A percentile compares a stretch with the other conserved stretches of the same genome.
These are phyloP conservation scores for Podarcis siculus DNA, from an alignment of 2,797 vertebrate genomes.

Conservation along the genomic window DNA sequence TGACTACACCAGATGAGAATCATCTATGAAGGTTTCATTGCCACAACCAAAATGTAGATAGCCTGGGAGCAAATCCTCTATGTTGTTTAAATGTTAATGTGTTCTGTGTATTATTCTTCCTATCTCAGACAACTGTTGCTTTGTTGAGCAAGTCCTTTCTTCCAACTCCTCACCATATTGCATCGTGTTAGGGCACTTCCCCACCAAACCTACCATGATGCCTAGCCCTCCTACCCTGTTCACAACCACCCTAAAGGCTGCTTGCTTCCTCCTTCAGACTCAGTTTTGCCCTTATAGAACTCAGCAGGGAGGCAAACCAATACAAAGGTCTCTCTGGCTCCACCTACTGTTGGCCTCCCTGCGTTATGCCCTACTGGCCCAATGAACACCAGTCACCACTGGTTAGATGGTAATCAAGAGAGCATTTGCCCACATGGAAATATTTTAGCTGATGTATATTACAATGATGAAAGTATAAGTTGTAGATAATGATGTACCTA, in stretches of 20 bases:
- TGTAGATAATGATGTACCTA: constrained; percentile 5
- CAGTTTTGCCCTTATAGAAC: too few species aligned
- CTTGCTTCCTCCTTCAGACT: too few species aligned
- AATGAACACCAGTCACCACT: too few species aligned
- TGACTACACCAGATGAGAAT: background rate
- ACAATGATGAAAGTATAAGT: background rate
- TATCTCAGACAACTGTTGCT: background rate
- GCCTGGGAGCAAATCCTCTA: background rate
- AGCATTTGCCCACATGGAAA: constrained; percentile 24
- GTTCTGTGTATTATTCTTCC: constrained; percentile 3
- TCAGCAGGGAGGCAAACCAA: too few species aligned
- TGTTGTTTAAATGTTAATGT: background rate
- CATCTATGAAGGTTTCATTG: background rate
- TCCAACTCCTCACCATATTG: constrained; percentile 26
- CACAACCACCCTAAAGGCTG: too few species aligned
- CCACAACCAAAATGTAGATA: background rate
- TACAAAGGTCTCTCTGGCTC: too few species aligned
- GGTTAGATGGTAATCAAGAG: background rate
- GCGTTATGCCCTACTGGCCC: too few species aligned
- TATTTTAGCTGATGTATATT: constrained; percentile 37
- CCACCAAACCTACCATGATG: too few species aligned
- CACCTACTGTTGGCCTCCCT: too few species aligned
- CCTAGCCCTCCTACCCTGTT: too few species aligned
- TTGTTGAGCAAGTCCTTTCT: constrained; percentile 34
- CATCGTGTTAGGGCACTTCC: constrained; percentile 10